These are phyloP conservation scores for Halocynthia roretzi DNA, from an alignment of 23 tunicate genomes.

Conservation along the genomic window DNA sequence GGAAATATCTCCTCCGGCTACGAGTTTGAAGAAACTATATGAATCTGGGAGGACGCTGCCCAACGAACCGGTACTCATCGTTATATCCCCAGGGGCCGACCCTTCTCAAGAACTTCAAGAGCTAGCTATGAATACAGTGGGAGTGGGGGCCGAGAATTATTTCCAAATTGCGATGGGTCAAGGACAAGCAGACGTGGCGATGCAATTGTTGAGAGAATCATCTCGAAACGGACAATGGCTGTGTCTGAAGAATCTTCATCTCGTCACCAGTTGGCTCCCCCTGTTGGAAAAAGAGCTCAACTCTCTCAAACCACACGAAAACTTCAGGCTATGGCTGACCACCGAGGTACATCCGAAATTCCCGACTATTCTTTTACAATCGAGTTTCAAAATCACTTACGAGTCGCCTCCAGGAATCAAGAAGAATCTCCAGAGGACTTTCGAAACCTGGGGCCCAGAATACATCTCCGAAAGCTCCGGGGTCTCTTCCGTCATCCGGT, in stretches of 20 bases:
- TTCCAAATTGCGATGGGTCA: slow-evolving; percentile 95
- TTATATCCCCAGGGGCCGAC: slow-evolving; percentile 83
- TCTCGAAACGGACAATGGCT: slow-evolving; percentile 87
- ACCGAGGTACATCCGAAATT: slow-evolving; percentile 77
- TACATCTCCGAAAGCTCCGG: slow-evolving; percentile 48
- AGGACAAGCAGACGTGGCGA: slow-evolving; percentile 79
- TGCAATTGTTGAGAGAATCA: slow-evolving; percentile 68
- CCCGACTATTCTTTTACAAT: slow-evolving; percentile 69
- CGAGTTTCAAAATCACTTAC: slow-evolving; percentile 71
- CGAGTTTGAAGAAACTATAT: slow-evolving; percentile 53
- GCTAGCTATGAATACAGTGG: slow-evolving; percentile 38
- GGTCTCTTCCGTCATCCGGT: slow-evolving; percentile 43
- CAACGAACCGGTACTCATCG: slow-evolving; percentile 65
- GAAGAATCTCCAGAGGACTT: slow-evolving; percentile 81
- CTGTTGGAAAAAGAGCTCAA: slow-evolving; percentile 81
- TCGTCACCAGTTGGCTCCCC: slow-evolving; percentile 81
- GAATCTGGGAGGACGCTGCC: slow-evolving; percentile 62
- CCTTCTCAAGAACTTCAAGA: slow-evolving; percentile 91
- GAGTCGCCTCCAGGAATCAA: slow-evolving; percentile 94
- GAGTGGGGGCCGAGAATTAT: slow-evolving; percentile 79
- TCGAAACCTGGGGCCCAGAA: slow-evolving; percentile 78
- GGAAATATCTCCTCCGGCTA: slow-evolving; percentile 67
- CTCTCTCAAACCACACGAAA: slow-evolving; percentile 44
- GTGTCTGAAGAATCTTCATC: slow-evolving; percentile 87
- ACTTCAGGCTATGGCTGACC: slow-evolving; percentile 94